Evolutionary conservation across 2,797 vertebrate genomes (phyloP), one percentile per base, ranked within the genome.

Genomic region (Gobio occitaniae): DNA sequence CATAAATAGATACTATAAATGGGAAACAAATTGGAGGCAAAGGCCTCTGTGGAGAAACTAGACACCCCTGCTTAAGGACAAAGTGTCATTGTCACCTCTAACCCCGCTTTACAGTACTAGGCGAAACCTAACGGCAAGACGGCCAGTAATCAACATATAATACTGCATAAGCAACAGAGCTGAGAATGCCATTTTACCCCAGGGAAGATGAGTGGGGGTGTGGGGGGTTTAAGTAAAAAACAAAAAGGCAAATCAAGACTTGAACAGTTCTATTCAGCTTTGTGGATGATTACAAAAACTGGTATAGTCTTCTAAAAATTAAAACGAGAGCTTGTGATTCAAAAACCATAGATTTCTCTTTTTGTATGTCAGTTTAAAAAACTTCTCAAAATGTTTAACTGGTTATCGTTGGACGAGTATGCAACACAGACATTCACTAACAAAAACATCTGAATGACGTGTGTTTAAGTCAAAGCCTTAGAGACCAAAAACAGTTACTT

Each of bases 11-110:
- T 44, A 72, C 88, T 84, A 61, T 52, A 72, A 65, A 48, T 66
- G 78, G 84, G 89, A 82, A 78, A 78, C 19, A 32, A 41, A 41
- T 29, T 63, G 54, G 63, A 74, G 12, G 50, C 56, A 59, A 86
- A 61, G 44, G 78, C 80, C 82, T 86, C 63, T 76, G 71, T 44
- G 13, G 80, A 69, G 47, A 72, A 84, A 59, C 48, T 81, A 65
- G 63, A 76, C 6, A 56, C 69, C 78, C 59, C 41, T 66, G 48
- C 71, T 83, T 84, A 87, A 89, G 88, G 78, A 81, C 88, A 87
- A 82, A 78, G 78, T 76, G 41, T 77, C 54, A n/a, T 13, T 10
- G 74, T 76, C 36, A 77, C 63, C 15, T 54, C 29, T 69, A 36
- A 82, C 74, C 48, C 44, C 6, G n/a, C 25, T n/a, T 25, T 70